These are phyloP conservation scores for Pionites leucogaster DNA, from an alignment of 2,113 vertebrate species.

Conservation along the genomic window DNA sequence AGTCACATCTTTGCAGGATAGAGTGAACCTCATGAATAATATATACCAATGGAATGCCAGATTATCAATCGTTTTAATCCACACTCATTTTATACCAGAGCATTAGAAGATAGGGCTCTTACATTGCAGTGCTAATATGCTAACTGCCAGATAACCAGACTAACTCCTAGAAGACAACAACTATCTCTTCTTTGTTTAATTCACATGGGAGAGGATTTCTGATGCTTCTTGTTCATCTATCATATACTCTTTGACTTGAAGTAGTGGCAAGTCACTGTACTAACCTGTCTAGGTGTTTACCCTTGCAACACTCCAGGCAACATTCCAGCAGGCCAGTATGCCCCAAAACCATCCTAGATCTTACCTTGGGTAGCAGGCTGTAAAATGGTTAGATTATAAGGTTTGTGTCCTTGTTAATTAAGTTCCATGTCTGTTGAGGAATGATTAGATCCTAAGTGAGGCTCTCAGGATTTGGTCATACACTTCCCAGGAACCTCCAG, in stretches of 20 bases:
- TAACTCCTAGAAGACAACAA: not conserved
- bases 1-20: not conserved
- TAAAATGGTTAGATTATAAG: not conserved
- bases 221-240: fast-evolving
- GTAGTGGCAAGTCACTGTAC: not conserved
- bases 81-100: not conserved
- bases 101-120: not conserved
- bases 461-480: not conserved
- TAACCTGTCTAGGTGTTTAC: not conserved
- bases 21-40: not conserved
- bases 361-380: not conserved
- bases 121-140: not conserved
- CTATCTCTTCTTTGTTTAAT: not conserved
- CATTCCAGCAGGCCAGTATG: not conserved
- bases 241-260: not conserved
- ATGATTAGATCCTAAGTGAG: not conserved
- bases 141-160: not conserved
- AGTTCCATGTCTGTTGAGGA: not conserved
- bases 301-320: not conserved
- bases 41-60: not conserved
- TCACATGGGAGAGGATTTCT: not conserved
- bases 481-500: not conserved
- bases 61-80: not conserved
- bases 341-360: not conserved
- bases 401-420: not conserved